phyloP scores from a whole-genome alignment of 2,113 vertebrate species.

The Ardeotis arabs region DNA sequence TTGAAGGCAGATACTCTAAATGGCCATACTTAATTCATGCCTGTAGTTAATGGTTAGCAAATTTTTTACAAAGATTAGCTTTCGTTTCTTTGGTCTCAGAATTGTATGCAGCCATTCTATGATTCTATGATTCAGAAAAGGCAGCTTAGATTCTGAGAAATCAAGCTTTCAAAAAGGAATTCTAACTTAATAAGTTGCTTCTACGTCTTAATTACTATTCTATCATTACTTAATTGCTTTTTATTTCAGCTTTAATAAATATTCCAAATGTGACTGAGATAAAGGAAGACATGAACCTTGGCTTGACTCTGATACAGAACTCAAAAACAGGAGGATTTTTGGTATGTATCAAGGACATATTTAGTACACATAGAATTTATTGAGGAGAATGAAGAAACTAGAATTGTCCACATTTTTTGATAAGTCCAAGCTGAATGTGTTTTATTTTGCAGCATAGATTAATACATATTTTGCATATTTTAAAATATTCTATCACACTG shows the following conservation, averaged over 20 bases:
- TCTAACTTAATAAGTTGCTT: neutral
- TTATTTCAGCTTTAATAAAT: constrained; percentile 78
- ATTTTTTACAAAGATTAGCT: neutral
- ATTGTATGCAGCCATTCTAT: neutral
- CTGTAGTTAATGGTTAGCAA: neutral
- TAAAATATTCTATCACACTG: neutral
- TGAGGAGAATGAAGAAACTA: neutral
- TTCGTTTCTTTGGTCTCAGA: neutral
- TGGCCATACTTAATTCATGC: neutral
- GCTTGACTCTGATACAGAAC: constrained; percentile 85
- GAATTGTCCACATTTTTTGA: neutral
- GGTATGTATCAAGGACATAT: constrained; percentile 67
- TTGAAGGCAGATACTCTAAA: neutral
- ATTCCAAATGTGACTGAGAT: constrained; percentile 85
- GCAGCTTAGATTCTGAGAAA: neutral
- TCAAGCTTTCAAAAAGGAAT: neutral
- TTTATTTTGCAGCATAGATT: neutral
- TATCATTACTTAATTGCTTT: neutral
- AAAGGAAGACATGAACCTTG: constrained; percentile 85
- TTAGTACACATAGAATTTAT: neutral
- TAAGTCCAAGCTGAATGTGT: neutral
- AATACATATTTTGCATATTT: neutral
- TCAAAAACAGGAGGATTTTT: constrained; percentile 77
- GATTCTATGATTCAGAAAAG: neutral
- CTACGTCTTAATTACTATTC: neutral